Evolutionary conservation across 1,140 invertebrate species (phyloP), one percentile per base, ranked within the genome.

Genomic region (Drosophila melanica): DNA sequence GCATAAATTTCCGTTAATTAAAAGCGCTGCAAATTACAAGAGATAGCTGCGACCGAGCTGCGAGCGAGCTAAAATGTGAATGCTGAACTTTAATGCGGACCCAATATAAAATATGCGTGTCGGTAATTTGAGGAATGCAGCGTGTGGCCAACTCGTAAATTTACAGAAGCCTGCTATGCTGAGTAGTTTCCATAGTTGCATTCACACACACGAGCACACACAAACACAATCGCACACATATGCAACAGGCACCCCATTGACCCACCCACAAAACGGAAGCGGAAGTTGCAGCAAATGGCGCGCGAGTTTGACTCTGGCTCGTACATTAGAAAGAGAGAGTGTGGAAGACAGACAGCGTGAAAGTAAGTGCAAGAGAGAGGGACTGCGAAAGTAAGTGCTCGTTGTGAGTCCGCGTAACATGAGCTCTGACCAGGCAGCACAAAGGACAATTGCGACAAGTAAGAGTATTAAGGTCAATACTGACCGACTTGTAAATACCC

Each of bases 101-200:
- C 81, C 78, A 69, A 85, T 85, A 86, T 86, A 86, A 86, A 86
- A 81, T 86, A 86, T 87, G 84, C 76, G 84, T 87, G 79, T 84
- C 82, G 59, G 84, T 89, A 89, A 87, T 87, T 87, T 87, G 84
- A 87, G 77, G 84, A 89, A 87, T 87, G 82, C 85, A 79, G 78
- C 79, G 74, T 70, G 80, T 74, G 65, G 81, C 72, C 23, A 65
- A 70, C 69, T 69, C 84, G 85, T 87, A 87, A 87, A 87, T 87
- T 87, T 71, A 1, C 66, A 75, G 78, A 66, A 68, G 79, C 76
- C 66, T 68, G 78, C 68, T 67, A 51, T 54, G 82, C 71, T 67
- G 67, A 75, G 75, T 77, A 77, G 58, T 55, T 75, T 69, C 44
- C 35, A 41, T 35, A 57, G 48, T 55, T 47, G 41, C 41, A 48